These are phyloP conservation scores for Agrotis exclamationis DNA, from an alignment of 2,888 invertebrate genomes.

Conservation along the genomic window DNA sequence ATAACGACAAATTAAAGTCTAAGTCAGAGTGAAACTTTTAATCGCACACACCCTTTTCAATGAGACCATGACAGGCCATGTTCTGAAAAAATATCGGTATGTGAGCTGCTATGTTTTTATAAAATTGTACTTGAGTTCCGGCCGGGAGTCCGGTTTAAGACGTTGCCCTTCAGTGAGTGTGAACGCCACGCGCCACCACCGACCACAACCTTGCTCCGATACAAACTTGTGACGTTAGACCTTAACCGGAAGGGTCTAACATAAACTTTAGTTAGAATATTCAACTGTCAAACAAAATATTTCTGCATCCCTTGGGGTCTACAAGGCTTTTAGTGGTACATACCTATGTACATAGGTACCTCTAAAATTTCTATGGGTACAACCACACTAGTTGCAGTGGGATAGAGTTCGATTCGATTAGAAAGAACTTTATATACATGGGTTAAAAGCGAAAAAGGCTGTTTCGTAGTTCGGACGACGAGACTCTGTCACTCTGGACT, in stretches of 20 bases:
- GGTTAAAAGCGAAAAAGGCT: neutral
- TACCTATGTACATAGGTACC: no score
- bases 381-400: no score
- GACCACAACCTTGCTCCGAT: neutral
- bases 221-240: slow-evolving; percentile 6
- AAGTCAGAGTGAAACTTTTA: neutral
- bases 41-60: neutral
- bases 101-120: no score
- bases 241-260: neutral
- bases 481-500: neutral
- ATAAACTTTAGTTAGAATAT: slow-evolving; percentile 1
- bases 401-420: no score
- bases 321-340: neutral
- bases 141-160: no score
- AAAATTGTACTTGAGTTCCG: no score
- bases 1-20: no score
- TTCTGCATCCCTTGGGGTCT: no score
- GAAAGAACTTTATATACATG: no score
- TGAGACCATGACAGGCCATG: neutral
- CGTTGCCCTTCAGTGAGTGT: neutral
- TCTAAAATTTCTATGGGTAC: no score
- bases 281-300: slow-evolving; percentile 4
- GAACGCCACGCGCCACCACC: neutral
- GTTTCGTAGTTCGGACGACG: neutral
- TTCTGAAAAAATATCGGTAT: no score